Percentiles rank a stretch among this genome's conserved stretches.
Evolutionary conservation across 2,888 invertebrate genomes (phyloP).

Genomic region (Chalcis sispes): DNA sequence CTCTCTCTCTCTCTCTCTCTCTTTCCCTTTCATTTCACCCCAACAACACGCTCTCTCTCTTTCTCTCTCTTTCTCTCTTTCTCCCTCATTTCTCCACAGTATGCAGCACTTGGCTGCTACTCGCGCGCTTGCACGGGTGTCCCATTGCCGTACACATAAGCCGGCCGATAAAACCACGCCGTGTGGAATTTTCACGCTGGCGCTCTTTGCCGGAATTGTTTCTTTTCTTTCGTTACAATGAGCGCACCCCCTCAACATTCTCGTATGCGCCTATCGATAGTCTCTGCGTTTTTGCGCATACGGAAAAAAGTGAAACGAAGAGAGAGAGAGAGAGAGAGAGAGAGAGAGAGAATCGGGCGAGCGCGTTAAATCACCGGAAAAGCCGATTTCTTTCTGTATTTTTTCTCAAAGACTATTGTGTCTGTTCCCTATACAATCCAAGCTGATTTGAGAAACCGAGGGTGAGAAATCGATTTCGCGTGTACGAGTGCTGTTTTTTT

Average conservation of each 20-base stretch:
- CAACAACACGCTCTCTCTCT: neutral
- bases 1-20: conserved; percentile 7
- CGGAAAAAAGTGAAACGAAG: neutral
- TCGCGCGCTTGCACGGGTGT: neutral
- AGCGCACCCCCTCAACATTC: too few relatives aligned
- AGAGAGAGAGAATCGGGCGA: too few relatives aligned
- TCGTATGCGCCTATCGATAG: neutral
- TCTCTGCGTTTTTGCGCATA: neutral
- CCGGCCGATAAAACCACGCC: too few relatives aligned
- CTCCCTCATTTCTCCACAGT: neutral
- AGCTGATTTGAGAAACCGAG: too few relatives aligned
- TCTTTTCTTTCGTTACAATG: conserved; percentile 4
- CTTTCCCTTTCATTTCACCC: neutral
- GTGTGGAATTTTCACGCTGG: too few relatives aligned
- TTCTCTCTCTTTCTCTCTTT: neutral
- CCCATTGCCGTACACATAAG: conserved; percentile 9
- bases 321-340: too few relatives aligned
- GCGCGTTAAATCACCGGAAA: conserved; percentile 40
- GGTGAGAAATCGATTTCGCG: conserved; percentile 1
- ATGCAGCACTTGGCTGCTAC: neutral
- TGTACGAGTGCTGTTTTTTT: neutral
- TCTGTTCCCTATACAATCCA: neutral
- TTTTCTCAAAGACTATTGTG: neutral
- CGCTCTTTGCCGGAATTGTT: neutral
- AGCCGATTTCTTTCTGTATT: conserved; percentile 32